Base-by-base conservation (phyloP, 2,113 vertebrate genomes). In the Vicugna pacos region DNA sequence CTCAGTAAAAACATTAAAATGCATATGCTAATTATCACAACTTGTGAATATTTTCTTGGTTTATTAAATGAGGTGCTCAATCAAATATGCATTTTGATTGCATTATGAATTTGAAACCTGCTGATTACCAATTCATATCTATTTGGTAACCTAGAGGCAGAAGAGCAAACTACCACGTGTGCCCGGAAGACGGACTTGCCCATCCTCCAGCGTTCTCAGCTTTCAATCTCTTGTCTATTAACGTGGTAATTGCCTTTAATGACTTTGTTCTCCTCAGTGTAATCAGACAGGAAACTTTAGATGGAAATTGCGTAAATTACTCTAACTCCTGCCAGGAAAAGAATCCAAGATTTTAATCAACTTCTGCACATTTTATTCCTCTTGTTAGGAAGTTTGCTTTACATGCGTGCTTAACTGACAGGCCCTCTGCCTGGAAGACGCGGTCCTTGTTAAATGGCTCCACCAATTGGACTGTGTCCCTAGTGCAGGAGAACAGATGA, bases 181-280 rank as follows among this genome's bases (percentile, higher is more conserved):
- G 91, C 54, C 75, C 50, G 83, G 83, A 93, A 95, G 95, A 95
- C 90, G 83, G 94, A 94, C 91, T 85, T 52, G 54, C 73, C 54
- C 64, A 85, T 17, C 17, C 83, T 70, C 58, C 19, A 14, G 38
- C 2, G 0, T 42, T 89, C 92, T 67, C 73, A 89, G 11, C 67
- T 95, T 93, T 75, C 92, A 93, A n/a, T 93, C 89, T 97, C 95
- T 89, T 75, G 19, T 94, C 96, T 96, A 97, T 98, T 97, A 97
- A 92, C 95, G 95, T 96, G 89, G 75, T 94, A 96, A 98, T 97
- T 97, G 84, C 86, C 54, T 97, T 91, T 96, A 97, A 98, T 96
- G 89, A 95, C 91, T 97, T 90, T 95, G 79, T 93, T 97, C 96
- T 97, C 32, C 84, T 98, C 42, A 0, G 24, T 52, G 92, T 87